Conservation (phyloP, 37 sponge, comb jelly and placozoan species). For the Geodia barretti region DNA sequence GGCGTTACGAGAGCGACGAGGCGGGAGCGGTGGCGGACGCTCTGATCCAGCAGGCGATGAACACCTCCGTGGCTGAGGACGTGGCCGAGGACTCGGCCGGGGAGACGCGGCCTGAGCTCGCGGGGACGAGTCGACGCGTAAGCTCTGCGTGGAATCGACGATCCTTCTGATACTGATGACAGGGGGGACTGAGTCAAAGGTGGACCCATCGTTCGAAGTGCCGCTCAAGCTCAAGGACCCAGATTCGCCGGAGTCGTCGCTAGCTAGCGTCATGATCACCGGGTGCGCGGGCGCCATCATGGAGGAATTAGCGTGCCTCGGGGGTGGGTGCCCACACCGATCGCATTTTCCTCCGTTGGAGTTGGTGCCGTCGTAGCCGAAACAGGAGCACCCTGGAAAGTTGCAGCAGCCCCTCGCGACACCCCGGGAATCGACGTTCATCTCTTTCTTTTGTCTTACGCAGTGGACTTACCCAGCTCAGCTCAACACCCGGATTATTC, state of each 20-base stretch:
- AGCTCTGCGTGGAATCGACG: neutral
- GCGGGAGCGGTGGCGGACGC: neutral
- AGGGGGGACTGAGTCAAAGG: too few species aligned
- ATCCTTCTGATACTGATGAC: too few species aligned
- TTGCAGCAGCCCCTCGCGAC: conserved; percentile 22
- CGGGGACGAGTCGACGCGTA: neutral
- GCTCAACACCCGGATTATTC: too few species aligned
- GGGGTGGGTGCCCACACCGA: conserved; percentile 54
- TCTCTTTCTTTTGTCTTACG: too few species aligned
- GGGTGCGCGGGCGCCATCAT: neutral
- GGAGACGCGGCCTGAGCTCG: neutral
- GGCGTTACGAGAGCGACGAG: neutral
- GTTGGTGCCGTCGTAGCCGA: conserved; percentile 5
- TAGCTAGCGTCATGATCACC: neutral
- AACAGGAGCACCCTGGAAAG: conserved; percentile 11
- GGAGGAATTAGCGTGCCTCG: conserved; percentile 33
- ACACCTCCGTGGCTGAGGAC: neutral
- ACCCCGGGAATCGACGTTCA: conserved; percentile 22
- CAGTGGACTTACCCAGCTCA: too few species aligned
- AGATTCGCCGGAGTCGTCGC: too few species aligned
- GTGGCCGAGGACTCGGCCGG: neutral
- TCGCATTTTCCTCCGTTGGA: conserved; percentile 8
- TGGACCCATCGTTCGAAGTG: too few species aligned
- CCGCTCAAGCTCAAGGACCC: too few species aligned
- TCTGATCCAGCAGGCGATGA: neutral